These are phyloP conservation scores for Ceriagrion tenellum DNA, from an alignment of 2,888 invertebrate species.

Conservation along the genomic window DNA sequence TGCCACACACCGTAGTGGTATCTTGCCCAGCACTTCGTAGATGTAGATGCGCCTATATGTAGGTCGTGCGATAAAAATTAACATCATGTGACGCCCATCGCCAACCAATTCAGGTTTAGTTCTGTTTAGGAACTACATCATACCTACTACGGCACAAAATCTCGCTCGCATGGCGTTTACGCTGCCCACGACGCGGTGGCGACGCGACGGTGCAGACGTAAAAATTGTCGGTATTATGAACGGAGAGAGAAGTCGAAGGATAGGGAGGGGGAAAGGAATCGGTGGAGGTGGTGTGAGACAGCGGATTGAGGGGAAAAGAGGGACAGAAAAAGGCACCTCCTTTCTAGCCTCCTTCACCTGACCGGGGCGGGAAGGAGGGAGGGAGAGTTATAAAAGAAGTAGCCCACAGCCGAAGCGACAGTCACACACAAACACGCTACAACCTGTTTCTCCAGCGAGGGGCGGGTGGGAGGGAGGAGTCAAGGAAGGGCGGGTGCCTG, in stretches of 20 bases:
- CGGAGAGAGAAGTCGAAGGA: not conserved
- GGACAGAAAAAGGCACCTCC: not conserved
- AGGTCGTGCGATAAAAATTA: too few relatives aligned
- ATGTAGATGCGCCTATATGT: too few relatives aligned
- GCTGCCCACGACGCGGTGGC: too few relatives aligned
- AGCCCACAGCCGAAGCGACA: slow-evolving; percentile 19
- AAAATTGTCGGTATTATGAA: too few relatives aligned
- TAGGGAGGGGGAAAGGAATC: not conserved
- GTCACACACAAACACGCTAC: slow-evolving; percentile 20
- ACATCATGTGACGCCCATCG: too few relatives aligned
- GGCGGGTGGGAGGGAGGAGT: not conserved
- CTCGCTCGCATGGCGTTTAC: too few relatives aligned
- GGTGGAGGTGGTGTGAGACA: not conserved
- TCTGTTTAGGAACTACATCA: too few relatives aligned
- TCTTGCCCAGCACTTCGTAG: too few relatives aligned
- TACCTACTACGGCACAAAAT: too few relatives aligned
- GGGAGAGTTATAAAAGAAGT: not conserved
- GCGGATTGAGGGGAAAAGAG: not conserved
- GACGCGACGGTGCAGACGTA: too few relatives aligned
- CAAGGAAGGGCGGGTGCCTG: not conserved
- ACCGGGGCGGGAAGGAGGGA: not conserved
- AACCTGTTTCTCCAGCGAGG: not conserved
- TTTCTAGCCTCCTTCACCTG: slow-evolving; percentile 16
- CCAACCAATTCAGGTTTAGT: too few relatives aligned
- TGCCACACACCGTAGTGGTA: too few relatives aligned